Evolutionary conservation across 1,140 invertebrate genomes (phyloP).

Genomic region (Samia ricini): DNA sequence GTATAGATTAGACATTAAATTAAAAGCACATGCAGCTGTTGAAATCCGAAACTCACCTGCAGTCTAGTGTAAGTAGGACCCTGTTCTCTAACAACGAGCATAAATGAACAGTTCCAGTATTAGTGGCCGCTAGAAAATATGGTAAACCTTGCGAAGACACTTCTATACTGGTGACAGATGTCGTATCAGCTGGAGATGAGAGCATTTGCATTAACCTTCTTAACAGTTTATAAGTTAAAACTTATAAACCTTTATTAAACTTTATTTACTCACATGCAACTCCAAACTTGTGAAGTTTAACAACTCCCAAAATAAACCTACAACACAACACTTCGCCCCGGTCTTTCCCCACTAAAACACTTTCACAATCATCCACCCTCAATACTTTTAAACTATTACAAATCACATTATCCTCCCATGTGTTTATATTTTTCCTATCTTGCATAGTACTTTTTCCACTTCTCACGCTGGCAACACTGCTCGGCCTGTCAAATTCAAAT

Average conservation of each 20-base stretch:
- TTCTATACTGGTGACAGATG: constrained; percentile 44
- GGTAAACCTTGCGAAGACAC: constrained; percentile 38
- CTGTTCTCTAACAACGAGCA: constrained; percentile 49
- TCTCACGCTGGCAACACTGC: constrained; percentile 48
- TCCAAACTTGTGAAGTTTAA: constrained; percentile 43
- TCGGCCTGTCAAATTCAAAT: constrained; percentile 40
- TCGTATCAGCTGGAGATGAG: constrained; percentile 34
- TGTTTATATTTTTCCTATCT: constrained; percentile 24
- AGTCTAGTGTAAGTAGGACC: constrained; percentile 61
- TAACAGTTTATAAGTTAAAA: not conserved
- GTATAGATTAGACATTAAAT: too few relatives aligned
- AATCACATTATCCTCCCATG: constrained; percentile 41
- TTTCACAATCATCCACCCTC: constrained; percentile 34
- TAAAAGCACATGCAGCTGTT: too few relatives aligned
- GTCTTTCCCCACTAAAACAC: constrained; percentile 54
- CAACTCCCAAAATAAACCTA: constrained; percentile 28
- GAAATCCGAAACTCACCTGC: constrained; percentile 33
- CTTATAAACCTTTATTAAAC: not conserved
- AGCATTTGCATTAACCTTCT: not conserved
- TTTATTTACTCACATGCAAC: constrained; percentile 46
- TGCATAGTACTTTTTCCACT: constrained; percentile 22
- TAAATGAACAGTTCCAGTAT: constrained; percentile 50
- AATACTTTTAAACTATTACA: constrained; percentile 58
- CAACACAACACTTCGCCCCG: constrained; percentile 56
- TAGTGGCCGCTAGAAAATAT: constrained; percentile 55